A percentile compares a stretch with the other conserved stretches of the same genome.
Evolutionary conservation across 2,888 invertebrate species (phyloP).

Genomic region (Cosmorhoe ocellata): DNA sequence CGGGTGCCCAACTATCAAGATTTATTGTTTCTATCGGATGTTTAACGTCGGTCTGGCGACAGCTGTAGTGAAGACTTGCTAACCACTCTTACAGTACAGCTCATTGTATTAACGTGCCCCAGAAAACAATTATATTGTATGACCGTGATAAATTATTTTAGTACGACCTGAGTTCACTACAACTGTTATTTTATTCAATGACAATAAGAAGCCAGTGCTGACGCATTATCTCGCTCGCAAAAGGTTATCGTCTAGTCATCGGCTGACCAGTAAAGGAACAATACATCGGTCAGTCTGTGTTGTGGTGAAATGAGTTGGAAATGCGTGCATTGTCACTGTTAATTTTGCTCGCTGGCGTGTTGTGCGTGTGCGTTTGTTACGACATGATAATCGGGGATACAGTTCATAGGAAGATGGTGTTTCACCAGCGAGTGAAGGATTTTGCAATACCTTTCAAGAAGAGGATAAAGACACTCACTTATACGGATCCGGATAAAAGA

Average conservation of each 20-base stretch:
- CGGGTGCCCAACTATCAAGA: background rate
- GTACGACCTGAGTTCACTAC: no score
- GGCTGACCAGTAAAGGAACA: constrained; percentile 34
- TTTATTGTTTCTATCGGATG: background rate
- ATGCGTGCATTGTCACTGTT: constrained; percentile 62
- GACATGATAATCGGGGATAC: constrained; percentile 76
- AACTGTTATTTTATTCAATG: constrained; percentile 2
- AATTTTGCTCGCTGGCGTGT: constrained; percentile 47
- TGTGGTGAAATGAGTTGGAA: constrained; percentile 52
- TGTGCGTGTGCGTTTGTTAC: constrained; percentile 53
- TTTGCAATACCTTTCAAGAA: constrained; percentile 77
- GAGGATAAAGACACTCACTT: constrained; percentile 64
- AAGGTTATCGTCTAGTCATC: constrained; percentile 55
- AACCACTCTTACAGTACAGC: background rate
- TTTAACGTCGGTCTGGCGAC: background rate
- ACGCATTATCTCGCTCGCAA: constrained; percentile 31
- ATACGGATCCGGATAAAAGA: constrained; percentile 67
- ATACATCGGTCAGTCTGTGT: constrained; percentile 27
- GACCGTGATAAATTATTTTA: no score
- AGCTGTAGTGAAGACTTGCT: background rate
- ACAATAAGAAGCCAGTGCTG: constrained; percentile 1
- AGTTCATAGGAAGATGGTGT: constrained; percentile 76
- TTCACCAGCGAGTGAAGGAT: constrained; percentile 73
- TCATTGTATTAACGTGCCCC: no score
- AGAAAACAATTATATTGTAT: no score